Conservation (phyloP, 2,113 vertebrate species). For the Fulmarus glacialis region DNA sequence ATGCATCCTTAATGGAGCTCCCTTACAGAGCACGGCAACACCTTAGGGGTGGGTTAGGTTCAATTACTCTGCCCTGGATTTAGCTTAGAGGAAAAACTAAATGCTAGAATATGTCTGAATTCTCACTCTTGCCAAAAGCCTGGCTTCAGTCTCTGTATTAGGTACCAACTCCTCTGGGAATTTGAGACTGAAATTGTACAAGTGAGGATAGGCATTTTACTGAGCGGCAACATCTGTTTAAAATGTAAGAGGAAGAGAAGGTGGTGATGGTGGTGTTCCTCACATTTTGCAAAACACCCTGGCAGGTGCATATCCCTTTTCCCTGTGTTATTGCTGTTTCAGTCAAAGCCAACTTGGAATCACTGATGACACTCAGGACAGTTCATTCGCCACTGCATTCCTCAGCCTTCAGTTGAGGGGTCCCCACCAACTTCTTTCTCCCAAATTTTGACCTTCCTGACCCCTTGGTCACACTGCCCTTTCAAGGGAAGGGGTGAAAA, state of each 20-base stretch:
- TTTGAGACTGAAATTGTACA: neutral
- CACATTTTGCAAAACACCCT: neutral
- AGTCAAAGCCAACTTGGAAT: neutral
- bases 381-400: neutral
- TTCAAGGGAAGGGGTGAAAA: neutral
- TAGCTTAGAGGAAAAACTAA: neutral
- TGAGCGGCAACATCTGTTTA: neutral
- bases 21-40: neutral
- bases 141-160: neutral
- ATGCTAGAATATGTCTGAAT: neutral
- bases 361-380: neutral
- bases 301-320: neutral
- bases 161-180: neutral
- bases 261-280: neutral
- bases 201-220: neutral
- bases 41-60: neutral
- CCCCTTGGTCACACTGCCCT: neutral
- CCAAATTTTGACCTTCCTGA: neutral
- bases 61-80: neutral
- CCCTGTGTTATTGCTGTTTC: neutral
- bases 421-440: neutral
- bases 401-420: neutral
- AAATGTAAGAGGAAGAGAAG: neutral
- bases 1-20: neutral
- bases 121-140: neutral